Evolutionary conservation across 2,113 vertebrate genomes (phyloP).

Genomic region (Neomonachus schauinslandi): DNA sequence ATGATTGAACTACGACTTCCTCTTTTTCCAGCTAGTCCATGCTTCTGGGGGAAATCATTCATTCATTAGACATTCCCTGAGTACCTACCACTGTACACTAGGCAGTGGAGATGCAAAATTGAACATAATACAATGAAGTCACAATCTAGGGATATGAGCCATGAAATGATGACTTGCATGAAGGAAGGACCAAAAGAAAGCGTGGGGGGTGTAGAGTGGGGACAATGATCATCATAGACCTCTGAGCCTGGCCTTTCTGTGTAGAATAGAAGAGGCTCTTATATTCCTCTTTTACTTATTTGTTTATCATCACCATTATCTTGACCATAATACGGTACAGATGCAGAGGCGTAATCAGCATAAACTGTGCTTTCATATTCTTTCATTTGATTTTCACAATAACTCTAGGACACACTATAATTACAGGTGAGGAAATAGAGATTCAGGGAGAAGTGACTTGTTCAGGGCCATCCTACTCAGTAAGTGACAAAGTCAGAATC

Average conservation of each 20-base stretch:
- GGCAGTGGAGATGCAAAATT: background rate
- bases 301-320: background rate
- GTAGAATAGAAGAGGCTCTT: background rate
- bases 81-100: background rate
- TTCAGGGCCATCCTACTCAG: too few relatives aligned
- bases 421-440: background rate
- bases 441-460: background rate
- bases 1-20: background rate
- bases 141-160: background rate
- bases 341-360: background rate
- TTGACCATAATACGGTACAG: background rate
- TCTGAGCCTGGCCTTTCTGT: background rate
- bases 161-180: background rate
- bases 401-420: background rate
- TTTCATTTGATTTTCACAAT: background rate
- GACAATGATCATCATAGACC: background rate
- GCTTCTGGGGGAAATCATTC: background rate
- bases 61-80: background rate
- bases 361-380: background rate
- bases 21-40: background rate
- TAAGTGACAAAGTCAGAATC: background rate
- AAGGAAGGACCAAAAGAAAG: background rate
- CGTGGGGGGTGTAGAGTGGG: background rate
- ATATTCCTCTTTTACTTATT: background rate
- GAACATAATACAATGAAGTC: background rate